phyloP scores from a whole-genome alignment of 2,113 vertebrate species.

The Rissa tridactyla region DNA sequence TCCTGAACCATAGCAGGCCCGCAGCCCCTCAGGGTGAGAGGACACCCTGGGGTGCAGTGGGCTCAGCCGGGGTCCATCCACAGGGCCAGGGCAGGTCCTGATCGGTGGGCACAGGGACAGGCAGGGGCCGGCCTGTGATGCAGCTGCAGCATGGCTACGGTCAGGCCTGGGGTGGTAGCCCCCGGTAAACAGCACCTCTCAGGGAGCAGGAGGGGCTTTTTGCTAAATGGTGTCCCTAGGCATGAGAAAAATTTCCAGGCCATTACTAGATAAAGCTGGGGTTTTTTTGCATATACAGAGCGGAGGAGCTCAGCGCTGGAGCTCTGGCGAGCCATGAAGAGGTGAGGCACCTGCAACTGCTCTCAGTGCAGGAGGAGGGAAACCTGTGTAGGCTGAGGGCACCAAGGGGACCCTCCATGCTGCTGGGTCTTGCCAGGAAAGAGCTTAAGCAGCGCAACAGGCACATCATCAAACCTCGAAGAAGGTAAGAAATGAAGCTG shows the following conservation, averaged over 20 bases:
- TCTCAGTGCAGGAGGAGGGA: background rate
- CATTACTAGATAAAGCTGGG: background rate
- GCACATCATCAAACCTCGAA: background rate
- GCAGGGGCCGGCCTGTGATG: rapidly evolving
- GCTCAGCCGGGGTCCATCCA: rapidly evolving
- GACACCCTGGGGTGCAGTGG: background rate
- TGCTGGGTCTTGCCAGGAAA: background rate
- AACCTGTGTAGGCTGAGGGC: background rate
- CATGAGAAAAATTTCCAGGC: background rate
- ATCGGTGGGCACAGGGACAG: rapidly evolving
- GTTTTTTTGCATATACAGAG: background rate
- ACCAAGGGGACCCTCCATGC: background rate
- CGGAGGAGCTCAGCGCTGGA: background rate
- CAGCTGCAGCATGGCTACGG: background rate
- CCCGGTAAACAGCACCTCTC: background rate
- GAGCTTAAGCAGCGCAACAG: background rate
- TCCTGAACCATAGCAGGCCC: rapidly evolving
- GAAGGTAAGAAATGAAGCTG: background rate
- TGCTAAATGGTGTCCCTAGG: background rate
- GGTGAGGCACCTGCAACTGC: background rate
- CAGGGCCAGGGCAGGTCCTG: rapidly evolving
- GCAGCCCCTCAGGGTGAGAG: rapidly evolving
- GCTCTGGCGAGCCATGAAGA: background rate
- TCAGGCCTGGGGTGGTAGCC: background rate
- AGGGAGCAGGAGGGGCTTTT: background rate